Evolutionary conservation across 2,888 invertebrate species (phyloP), one percentile per base, ranked within the genome.

Genomic region (Selenia dentaria): DNA sequence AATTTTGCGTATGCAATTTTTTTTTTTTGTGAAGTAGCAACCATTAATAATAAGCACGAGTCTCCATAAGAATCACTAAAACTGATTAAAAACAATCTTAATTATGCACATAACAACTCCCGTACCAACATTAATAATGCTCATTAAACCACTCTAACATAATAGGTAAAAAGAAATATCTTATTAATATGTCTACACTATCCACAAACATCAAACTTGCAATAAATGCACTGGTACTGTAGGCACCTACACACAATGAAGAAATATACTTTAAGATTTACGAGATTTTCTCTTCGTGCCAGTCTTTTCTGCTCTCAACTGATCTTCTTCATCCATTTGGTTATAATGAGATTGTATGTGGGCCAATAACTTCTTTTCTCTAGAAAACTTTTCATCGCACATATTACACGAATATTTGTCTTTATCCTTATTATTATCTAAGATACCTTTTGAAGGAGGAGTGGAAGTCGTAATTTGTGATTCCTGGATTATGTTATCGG

Each of bases 381-480:
- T 75, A 1, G 79, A 66, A 57, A 91, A 91, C 6, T 39, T 57
- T 29, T 83, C 79, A 33, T 69, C 67, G 39, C 91, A 91, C 76
- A 91, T 81, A 46, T 83, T 83, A 62, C 91, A 91, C 0, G 69
- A 38, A 56, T 90, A 89, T 37, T 66, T 71, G 1, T 70, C 70
- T 34, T 68, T 69, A 0, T 67, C 71, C 38, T 67, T 64, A 29
- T 25, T 64, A 29, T 25, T 39, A n/a, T 64, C 70, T 12, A 51
- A 29, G 3, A 58, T 54, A 8, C 54, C 51, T 20, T 67, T 72
- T 0, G 53, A 31, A 11, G 64, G 51, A 0, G 74, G 59, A 1
- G 80, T 81, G 0, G 88, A 87, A 1, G 89, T 89, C 0, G 84
- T 75, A 46, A 88, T 87, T 64, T 88, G 88, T 0, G 91, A 83